phyloP scores from a whole-genome alignment of 1,140 invertebrate species.

The Calephelis nemesis region DNA sequence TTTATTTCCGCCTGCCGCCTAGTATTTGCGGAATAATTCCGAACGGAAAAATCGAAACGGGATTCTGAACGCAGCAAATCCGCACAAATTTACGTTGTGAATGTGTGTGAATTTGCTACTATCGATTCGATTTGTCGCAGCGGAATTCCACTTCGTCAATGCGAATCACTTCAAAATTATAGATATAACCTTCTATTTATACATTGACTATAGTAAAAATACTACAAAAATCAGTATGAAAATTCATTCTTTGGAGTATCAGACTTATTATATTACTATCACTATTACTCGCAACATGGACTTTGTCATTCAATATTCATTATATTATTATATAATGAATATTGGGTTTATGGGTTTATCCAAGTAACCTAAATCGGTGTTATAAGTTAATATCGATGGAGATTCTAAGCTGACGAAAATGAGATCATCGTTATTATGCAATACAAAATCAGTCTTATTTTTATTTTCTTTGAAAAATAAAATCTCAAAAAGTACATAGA shows the following conservation, averaged over 20 bases:
- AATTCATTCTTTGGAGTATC: constrained; percentile 70
- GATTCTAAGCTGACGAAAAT: constrained; percentile 23
- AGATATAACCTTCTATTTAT: constrained; percentile 3
- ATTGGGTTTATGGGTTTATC: neutral
- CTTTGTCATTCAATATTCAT: constrained; percentile 10
- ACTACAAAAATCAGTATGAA: constrained; percentile 40
- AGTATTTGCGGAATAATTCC: too few species aligned
- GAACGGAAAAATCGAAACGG: too few species aligned
- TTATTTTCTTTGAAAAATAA: constrained; percentile 7
- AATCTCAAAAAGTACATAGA: neutral
- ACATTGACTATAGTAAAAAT: constrained; percentile 21
- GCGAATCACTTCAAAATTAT: neutral
- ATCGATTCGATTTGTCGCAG: too few species aligned
- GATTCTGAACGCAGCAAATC: too few species aligned
- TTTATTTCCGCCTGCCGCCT: too few species aligned
- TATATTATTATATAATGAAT: too few species aligned
- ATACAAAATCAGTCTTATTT: constrained; percentile 39
- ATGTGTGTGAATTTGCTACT: too few species aligned
- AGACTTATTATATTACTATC: constrained; percentile 60
- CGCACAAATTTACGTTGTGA: too few species aligned
- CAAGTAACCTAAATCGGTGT: neutral
- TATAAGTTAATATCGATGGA: constrained; percentile 10
- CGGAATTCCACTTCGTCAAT: too few species aligned
- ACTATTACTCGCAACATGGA: constrained; percentile 11
- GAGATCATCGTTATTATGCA: constrained; percentile 36